phyloP scores from a whole-genome alignment of 1,140 invertebrate genomes.

The Wasmannia auropunctata region DNA sequence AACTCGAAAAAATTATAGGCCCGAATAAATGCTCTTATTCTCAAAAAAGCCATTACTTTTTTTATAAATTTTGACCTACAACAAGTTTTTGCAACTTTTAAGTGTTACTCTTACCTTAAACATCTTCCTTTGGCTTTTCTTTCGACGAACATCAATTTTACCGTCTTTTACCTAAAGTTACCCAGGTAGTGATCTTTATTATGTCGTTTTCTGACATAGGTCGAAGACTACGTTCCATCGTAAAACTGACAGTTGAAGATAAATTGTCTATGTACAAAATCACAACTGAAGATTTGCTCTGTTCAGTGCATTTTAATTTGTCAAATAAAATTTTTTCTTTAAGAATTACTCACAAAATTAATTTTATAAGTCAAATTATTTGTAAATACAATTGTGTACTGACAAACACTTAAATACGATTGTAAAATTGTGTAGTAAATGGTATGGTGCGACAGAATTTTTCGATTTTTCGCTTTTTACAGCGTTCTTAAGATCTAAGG shows the following conservation, averaged over 20 bases:
- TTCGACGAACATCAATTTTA: background rate
- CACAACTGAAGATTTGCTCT: too few relatives aligned
- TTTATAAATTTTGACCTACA: background rate
- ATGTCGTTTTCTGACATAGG: too few relatives aligned
- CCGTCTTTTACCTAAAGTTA: background rate
- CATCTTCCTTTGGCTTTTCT: background rate
- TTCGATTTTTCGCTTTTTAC: background rate
- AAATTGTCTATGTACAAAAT: too few relatives aligned
- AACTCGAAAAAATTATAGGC: too few relatives aligned
- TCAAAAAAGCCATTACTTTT: background rate
- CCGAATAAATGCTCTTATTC: background rate
- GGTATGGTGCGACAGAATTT: background rate
- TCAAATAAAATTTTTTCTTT: too few relatives aligned
- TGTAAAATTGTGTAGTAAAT: background rate
- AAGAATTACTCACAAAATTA: too few relatives aligned
- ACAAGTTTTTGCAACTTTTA: background rate
- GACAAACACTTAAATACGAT: background rate
- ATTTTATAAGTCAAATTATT: too few relatives aligned
- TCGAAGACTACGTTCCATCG: too few relatives aligned
- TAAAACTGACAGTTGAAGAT: too few relatives aligned
- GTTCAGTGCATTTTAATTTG: too few relatives aligned
- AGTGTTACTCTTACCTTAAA: background rate
- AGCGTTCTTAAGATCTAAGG: background rate
- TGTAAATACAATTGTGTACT: background rate
- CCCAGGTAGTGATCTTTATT: too few relatives aligned